Base-by-base conservation (phyloP, 2,797 vertebrate species). In the Sebastolobus altivelis region DNA sequence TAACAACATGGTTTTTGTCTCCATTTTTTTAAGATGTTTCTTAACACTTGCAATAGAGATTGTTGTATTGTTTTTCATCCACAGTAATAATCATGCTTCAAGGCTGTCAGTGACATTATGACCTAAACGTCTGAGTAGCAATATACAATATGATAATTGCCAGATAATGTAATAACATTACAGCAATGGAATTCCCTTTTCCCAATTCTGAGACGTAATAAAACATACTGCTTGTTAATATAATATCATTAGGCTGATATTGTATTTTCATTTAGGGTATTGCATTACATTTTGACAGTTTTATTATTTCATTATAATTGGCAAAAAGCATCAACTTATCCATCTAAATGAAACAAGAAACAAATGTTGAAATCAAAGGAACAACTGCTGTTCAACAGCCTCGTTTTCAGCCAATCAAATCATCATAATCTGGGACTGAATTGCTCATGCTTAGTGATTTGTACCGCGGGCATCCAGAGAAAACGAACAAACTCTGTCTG, bases 401-500 rank as follows among this genome's bases (percentile, higher is more conserved):
- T 83, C 67, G 46, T 35, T 43, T n/a, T 78, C 25, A 80, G 38
- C 27, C 77, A 77, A 72, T 65, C 20, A 25, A 83, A 86, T 83
- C 52, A 65, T 71, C 46, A 46, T 72, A n/a, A 82, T 40, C 43
- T 52, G 33, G 77, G 25, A 58, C 20, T 8, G 55, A 80, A 75
- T 67, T 69, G 67, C 75, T 86, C 80, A 52, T 54, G 79, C 67
- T 66, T 33, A 54, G 56, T 59, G 56, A 82, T 83, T 70, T 81
- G 59, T 86, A 55, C 66, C 3, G 56, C 29, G 7, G 79, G 67
- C 27, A 46, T 63, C 66, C 56, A 35, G 37, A 75, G 59, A 65
- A 86, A 89, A 84, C 72, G 16, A 80, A 82, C 73, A 69, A 84
- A 80, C 80, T 66, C 59, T 4, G 72, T 72, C 31, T 73, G 25